These are phyloP conservation scores for Rhopalosiphum padi DNA, from an alignment of 1,140 invertebrate genomes.

Conservation along the genomic window DNA sequence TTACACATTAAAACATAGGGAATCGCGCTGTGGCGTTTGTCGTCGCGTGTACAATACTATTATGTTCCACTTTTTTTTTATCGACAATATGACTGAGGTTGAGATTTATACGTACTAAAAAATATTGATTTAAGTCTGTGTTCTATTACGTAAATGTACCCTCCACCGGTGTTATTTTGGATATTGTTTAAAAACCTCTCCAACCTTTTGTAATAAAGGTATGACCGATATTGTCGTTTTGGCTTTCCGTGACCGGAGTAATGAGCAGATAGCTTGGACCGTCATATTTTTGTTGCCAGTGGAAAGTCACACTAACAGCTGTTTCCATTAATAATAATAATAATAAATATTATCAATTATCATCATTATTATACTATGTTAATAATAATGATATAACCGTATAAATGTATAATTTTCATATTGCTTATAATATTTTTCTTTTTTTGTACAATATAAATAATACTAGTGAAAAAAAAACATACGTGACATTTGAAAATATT, in stretches of 20 bases:
- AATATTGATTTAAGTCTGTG: not conserved
- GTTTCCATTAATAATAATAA: not conserved
- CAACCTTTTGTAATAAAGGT: not conserved
- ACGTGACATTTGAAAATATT: constrained; percentile 47
- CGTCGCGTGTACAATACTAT: not conserved
- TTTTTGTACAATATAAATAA: not conserved
- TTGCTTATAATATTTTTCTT: not conserved
- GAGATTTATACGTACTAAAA: not conserved
- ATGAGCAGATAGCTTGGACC: not conserved
- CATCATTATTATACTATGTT: not conserved
- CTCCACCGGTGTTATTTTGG: not conserved
- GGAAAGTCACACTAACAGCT: not conserved
- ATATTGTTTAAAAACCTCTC: not conserved
- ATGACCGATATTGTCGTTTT: not conserved
- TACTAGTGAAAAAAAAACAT: not conserved
- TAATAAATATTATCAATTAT: not conserved
- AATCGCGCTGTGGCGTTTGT: not conserved
- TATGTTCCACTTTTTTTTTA: not conserved
- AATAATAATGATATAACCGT: not conserved
- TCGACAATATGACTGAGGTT: not conserved
- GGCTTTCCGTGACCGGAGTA: not conserved
- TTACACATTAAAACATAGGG: not conserved
- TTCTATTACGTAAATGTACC: not conserved
- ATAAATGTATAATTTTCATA: not conserved
- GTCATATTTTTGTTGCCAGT: not conserved